These are phyloP conservation scores for Spisula subtruncata DNA, from an alignment of 2,888 invertebrate species.

Conservation along the genomic window DNA sequence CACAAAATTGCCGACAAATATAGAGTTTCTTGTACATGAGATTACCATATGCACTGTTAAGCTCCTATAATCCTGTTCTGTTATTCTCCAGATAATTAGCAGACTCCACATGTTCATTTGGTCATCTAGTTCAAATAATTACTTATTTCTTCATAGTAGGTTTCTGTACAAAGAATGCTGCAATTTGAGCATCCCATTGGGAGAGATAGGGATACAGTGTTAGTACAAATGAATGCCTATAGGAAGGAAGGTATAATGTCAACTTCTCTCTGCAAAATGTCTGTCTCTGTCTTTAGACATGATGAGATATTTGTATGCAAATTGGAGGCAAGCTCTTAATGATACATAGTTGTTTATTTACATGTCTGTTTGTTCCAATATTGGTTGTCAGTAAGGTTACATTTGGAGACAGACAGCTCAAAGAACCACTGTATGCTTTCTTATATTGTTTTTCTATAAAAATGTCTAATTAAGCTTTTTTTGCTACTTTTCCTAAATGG, in stretches of 20 bases:
- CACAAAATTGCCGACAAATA: too few relatives aligned
- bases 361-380: neutral
- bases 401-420: neutral
- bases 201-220: neutral
- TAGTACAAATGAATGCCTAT: neutral
- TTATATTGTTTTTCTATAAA: conserved; percentile 1
- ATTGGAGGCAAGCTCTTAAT: neutral
- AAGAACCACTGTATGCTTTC: neutral
- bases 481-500: too few relatives aligned
- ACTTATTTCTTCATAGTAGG: too few relatives aligned
- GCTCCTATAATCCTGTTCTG: too few relatives aligned
- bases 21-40: too few relatives aligned
- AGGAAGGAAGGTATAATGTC: neutral
- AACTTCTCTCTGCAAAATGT: neutral
- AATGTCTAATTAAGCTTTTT: neutral
- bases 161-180: neutral
- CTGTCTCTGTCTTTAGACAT: neutral
- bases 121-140: too few relatives aligned
- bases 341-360: conserved; percentile 14
- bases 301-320: conserved; percentile 4
- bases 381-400: neutral
- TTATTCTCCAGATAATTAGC: too few relatives aligned
- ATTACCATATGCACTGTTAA: too few relatives aligned
- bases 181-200: neutral
- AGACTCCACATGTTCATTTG: too few relatives aligned